Percentiles rank a stretch among this genome's conserved stretches.
Evolutionary conservation across 2,888 invertebrate genomes (phyloP).

Genomic region (Ectropis crepuscularia): DNA sequence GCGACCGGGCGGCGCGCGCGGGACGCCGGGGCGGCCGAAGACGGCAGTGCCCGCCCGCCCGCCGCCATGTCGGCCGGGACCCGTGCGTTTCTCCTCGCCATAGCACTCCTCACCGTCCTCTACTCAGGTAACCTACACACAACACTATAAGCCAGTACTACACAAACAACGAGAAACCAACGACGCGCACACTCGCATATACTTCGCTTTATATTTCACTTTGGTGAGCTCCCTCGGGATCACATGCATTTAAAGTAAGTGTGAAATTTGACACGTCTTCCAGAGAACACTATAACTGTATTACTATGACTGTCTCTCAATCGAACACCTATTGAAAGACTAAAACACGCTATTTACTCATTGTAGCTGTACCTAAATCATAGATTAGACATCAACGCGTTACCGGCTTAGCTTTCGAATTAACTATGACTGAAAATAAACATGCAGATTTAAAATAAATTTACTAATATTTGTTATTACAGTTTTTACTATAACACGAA

Average conservation of each 20-base stretch:
- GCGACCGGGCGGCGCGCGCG: conserved; percentile 43
- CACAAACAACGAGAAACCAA: not conserved
- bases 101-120: conserved; percentile 71
- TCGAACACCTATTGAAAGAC: conserved; percentile 11
- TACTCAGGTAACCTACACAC: conserved; percentile 70
- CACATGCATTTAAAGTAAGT: not conserved
- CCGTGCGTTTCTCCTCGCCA: conserved; percentile 67
- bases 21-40: conserved; percentile 49
- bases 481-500: not conserved
- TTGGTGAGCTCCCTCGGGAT: conserved; percentile 7
- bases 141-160: not conserved
- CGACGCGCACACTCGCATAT: not conserved
- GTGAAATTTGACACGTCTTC: not conserved
- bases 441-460: not conserved
- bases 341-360: conserved; percentile 23
- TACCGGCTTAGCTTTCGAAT: conserved; percentile 30
- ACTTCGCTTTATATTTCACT: not conserved
- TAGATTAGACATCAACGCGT: conserved; percentile 35
- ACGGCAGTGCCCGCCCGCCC: conserved; percentile 72
- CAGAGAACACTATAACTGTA: not conserved
- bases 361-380: conserved; percentile 9
- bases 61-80: conserved; percentile 79
- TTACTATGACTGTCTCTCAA: not conserved
- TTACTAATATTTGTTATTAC: too few relatives aligned
- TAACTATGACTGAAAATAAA: not conserved